Evolutionary conservation across 2,888 invertebrate species (phyloP), one percentile per base, ranked within the genome.

Genomic region (Ornithoptera alexandrae): DNA sequence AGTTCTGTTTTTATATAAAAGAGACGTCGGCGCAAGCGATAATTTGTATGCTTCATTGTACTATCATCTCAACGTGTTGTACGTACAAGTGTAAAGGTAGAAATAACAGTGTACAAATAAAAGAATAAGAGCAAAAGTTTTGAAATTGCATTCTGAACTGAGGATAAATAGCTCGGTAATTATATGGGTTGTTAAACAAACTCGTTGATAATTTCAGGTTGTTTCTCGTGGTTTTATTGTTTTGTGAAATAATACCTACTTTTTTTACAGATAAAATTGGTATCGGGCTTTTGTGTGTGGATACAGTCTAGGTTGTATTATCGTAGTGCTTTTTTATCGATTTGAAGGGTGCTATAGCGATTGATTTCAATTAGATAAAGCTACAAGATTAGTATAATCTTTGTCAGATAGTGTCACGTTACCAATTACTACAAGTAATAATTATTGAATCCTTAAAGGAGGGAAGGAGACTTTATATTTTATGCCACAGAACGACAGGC

Each of bases 11-110:
- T 81, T 74, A 81, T 80, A 79, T 79, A 77, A 78, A 77, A 75
- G 73, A 84, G 80, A 81, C 81, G 87, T 88, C 88, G 89, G 91
- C 83, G 77, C 84, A 83, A 84, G 87, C 87, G 89, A 92, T 92
- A 92, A 92, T 92, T 92, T 92, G 92, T 92, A 90, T 85, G 88
- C 85, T 84, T 89, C 86, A 90, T 90, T 89, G 90, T 90, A 88
- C 87, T 88, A 89, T 90, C 89, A 89, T 88, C 84, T 84, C 85
- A 89, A 90, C 90, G 91, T 91, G 90, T 88, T 86, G 78, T 83
- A 86, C 83, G 84, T 84, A 84, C 85, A 84, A 88, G 86, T 87
- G 83, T 84, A 84, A 87, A 86, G 85, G 83, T 81, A 84, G 80
- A 78, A 84, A 86, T 82, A 81, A 76, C 72, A 79, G 81, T 83